Base-by-base conservation (phyloP, 2,113 vertebrate genomes). In the Caranx melampygus region DNA sequence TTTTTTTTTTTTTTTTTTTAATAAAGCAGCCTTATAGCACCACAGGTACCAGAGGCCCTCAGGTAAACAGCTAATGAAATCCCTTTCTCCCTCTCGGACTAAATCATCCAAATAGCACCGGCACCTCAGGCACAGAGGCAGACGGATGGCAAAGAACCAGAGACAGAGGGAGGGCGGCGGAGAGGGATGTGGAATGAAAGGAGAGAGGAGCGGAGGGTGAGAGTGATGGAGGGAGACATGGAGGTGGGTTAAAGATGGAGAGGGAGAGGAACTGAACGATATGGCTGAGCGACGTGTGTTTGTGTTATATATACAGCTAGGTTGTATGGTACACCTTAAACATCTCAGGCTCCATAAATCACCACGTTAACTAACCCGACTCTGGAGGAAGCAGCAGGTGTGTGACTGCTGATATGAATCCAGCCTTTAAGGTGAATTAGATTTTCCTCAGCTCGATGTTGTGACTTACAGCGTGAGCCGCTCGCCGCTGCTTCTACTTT, bases 61-160 rank as follows among this genome's bases (percentile, higher is more conserved):
- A 90, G 91, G 90, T 92, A 93, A 92, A 93, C 91, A 93, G 89
- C 92, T 93, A 93, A 94, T 94, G 92, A 92, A 95, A 94, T 94
- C 94, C 92, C 92, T 87, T 66, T 87, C 71, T 93, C 89, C 90
- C 88, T 81, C 86, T 86, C 31, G 21, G 85, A 90, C 92, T 92
- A 91, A 93, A 93, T 94, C 92, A 94, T 94, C 93, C 92, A 92
- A 94, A 94, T 92, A 94, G 90, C 88, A 90, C 64, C 72, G 72
- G 88, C 85, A 92, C 92, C 91, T 88, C 78, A n/a, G 92, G 89
- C 90, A 68, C 89, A 90, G 81, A 91, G 85, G 87, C 92, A 90
- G 92, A 90, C 83, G 80, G 90, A 90, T 88, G 90, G 86, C 86
- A 82, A 40, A 80, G 83, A 85, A 90, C 78, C 75, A 83, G 86